Conservation (phyloP, 2,888 invertebrate genomes). For the Chesias legatella region DNA sequence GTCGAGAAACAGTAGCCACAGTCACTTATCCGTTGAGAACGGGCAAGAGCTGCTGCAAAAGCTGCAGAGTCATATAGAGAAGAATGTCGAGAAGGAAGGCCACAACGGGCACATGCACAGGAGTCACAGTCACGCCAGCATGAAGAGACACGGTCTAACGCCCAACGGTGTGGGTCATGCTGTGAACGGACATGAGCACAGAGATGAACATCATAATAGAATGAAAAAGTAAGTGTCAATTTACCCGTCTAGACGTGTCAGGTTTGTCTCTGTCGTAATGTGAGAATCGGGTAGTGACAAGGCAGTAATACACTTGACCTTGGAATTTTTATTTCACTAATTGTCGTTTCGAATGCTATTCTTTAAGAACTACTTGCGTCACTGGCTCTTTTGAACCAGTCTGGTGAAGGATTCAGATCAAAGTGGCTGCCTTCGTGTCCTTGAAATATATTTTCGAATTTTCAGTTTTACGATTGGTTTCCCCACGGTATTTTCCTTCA, state of each 20-base stretch:
- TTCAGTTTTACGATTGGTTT: too few species aligned
- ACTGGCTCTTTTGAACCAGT: too few species aligned
- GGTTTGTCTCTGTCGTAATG: too few species aligned
- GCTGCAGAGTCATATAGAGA: conserved; percentile 36
- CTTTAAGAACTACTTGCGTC: too few species aligned
- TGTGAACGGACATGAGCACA: conserved; percentile 57
- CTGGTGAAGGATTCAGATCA: too few species aligned
- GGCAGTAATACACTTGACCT: too few species aligned
- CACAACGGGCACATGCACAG: conserved; percentile 52
- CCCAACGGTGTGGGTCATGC: conserved; percentile 66
- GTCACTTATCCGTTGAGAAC: conserved; percentile 64
- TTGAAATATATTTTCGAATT: too few species aligned
- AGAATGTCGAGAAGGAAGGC: conserved; percentile 36
- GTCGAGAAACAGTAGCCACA: conserved; percentile 57
- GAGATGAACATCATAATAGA: conserved; percentile 49
- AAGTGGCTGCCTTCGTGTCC: too few species aligned
- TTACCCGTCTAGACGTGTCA: neutral
- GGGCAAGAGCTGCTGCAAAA: conserved; percentile 47
- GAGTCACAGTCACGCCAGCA: conserved; percentile 70
- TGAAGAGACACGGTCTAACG: conserved; percentile 61
- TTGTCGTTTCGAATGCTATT: too few species aligned
- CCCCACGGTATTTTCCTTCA: too few species aligned
- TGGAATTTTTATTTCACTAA: too few species aligned
- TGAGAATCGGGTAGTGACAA: too few species aligned
- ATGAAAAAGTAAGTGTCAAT: conserved; percentile 59